phyloP scores from a whole-genome alignment of 1,140 invertebrate species.

The Oreohelix idahoensis region DNA sequence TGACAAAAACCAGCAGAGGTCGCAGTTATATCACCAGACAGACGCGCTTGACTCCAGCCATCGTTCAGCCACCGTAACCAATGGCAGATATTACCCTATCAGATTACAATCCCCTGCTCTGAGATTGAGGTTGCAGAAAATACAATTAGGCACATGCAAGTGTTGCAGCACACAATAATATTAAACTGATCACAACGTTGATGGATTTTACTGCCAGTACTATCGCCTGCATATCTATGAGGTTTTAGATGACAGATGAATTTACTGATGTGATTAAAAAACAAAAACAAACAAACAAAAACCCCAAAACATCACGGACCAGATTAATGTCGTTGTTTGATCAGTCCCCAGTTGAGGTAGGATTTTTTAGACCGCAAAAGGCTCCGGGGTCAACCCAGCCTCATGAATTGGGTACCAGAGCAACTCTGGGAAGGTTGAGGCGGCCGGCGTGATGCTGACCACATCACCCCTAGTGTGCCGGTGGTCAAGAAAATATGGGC shows the following conservation, averaged over 20 bases:
- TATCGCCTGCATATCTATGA: conserved; percentile 1
- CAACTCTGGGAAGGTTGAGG: too few species aligned
- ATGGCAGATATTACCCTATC: background rate
- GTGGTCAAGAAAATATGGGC: too few species aligned
- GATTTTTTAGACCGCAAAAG: too few species aligned
- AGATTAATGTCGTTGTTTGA: too few species aligned
- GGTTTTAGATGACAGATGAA: background rate
- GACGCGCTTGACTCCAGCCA: background rate
- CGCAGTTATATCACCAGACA: background rate
- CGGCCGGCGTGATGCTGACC: too few species aligned
- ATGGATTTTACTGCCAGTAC: background rate
- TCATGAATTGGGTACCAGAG: too few species aligned
- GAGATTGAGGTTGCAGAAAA: background rate
- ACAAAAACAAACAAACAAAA: too few species aligned
- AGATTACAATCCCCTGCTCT: background rate
- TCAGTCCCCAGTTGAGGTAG: too few species aligned
- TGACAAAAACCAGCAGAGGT: background rate
- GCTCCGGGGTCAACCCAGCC: too few species aligned
- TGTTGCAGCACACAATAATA: background rate
- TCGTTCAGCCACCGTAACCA: background rate
- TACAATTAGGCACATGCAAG: conserved; percentile 1
- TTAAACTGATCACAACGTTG: background rate
- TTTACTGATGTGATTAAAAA: background rate
- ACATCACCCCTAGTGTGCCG: too few species aligned
- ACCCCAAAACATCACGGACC: too few species aligned